phyloP scores from a whole-genome alignment of 1,140 invertebrate genomes.

The Bursaphelenchus mucronatus region DNA sequence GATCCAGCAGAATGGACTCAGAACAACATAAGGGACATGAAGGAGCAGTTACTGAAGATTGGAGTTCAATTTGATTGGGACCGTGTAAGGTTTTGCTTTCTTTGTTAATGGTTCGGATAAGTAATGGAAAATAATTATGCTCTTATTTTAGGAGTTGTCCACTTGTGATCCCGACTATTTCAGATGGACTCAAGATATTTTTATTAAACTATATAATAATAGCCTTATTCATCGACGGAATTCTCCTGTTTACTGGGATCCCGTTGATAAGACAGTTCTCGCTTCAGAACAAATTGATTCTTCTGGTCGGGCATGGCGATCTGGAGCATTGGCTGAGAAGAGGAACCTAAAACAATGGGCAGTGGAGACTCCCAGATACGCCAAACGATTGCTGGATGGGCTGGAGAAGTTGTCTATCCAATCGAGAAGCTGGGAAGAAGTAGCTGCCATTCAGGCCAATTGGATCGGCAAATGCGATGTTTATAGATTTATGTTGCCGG shows the following conservation, averaged over 20 bases:
- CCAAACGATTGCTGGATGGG: conserved; percentile 72
- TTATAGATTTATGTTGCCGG: conserved; percentile 71
- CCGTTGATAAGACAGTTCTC: conserved; percentile 89
- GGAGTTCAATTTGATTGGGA: conserved; percentile 90
- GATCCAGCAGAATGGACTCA: conserved; percentile 79
- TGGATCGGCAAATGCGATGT: conserved; percentile 93
- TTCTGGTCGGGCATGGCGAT: conserved; percentile 86
- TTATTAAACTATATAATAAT: conserved; percentile 79
- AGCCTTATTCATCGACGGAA: conserved; percentile 62
- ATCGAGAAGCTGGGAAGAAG: conserved; percentile 70
- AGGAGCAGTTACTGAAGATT: conserved; percentile 74
- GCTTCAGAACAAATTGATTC: conserved; percentile 96
- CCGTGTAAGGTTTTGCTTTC: conserved; percentile 66
- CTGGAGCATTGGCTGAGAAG: conserved; percentile 88
- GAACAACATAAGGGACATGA: conserved; percentile 84
- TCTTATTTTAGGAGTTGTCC: conserved; percentile 67
- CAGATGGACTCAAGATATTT: conserved; percentile 89
- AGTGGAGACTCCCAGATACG: conserved; percentile 81
- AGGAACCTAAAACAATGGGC: conserved; percentile 88
- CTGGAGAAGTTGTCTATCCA: conserved; percentile 65
- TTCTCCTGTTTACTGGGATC: conserved; percentile 96
- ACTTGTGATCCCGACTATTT: conserved; percentile 67
- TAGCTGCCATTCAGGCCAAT: conserved; percentile 81
- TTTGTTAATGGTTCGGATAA: conserved; percentile 70
- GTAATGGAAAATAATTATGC: conserved; percentile 30